These are phyloP conservation scores for Synaphobranchus kaupii DNA, from an alignment of 2,797 vertebrate genomes.

Conservation along the genomic window DNA sequence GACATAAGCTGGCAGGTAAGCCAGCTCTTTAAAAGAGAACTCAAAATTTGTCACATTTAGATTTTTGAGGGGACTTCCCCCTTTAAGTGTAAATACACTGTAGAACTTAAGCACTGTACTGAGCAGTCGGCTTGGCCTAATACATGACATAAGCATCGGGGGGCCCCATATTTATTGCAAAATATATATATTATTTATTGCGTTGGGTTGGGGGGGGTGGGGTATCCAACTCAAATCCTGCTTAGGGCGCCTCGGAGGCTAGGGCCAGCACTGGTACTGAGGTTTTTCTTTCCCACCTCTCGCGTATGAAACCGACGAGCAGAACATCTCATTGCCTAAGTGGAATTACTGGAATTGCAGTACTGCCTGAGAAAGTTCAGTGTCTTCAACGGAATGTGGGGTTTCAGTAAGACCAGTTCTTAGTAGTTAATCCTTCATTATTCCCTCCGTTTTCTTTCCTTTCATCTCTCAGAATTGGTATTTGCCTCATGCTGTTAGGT, in stretches of 20 bases:
- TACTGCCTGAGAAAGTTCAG: neutral
- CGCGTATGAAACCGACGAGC: neutral
- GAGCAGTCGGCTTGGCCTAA: neutral
- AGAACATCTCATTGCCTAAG: neutral
- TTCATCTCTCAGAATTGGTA: slow-evolving; percentile 16
- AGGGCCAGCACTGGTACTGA: neutral
- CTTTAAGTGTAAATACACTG: neutral
- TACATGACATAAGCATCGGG: neutral
- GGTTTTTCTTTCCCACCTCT: neutral
- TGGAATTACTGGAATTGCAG: slow-evolving; percentile 10
- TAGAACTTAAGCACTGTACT: neutral
- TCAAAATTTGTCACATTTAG: neutral
- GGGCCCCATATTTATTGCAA: neutral
- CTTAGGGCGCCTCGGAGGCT: neutral
- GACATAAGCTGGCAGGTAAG: neutral
- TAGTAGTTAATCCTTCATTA: slow-evolving; percentile 7
- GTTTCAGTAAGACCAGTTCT: neutral
- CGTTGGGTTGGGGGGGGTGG: neutral
- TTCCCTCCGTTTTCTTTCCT: slow-evolving; percentile 2
- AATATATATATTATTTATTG: neutral
- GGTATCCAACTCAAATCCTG: neutral
- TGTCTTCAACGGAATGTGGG: neutral
- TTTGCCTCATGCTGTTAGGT: slow-evolving; percentile 13
- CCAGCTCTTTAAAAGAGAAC: neutral
- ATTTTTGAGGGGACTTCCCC: neutral